phyloP scores from a whole-genome alignment of 2,797 vertebrate genomes.

The Chloroceryle amazona region DNA sequence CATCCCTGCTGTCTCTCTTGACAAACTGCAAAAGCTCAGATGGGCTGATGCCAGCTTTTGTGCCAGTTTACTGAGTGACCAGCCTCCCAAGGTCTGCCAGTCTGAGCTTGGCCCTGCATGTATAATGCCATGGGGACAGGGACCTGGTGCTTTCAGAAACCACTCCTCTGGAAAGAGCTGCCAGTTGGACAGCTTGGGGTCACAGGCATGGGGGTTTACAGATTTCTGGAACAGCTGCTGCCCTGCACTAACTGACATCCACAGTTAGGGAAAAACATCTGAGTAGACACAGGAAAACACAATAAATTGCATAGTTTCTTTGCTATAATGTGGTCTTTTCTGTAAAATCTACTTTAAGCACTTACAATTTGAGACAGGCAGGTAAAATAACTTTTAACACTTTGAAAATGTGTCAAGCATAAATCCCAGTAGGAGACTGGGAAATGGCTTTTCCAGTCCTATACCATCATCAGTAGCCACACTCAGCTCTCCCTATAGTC shows the following conservation, averaged over 20 bases:
- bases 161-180: neutral
- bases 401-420: neutral
- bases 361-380: fast-evolving
- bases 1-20: fast-evolving
- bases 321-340: neutral
- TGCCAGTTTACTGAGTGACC: fast-evolving
- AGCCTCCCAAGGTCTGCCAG: fast-evolving
- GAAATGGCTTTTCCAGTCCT: neutral
- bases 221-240: constrained; percentile 32
- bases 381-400: neutral
- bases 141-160: neutral
- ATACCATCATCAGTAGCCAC: neutral
- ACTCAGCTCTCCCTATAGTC: fast-evolving
- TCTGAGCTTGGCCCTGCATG: neutral
- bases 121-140: neutral
- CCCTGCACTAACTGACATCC: neutral
- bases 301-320: neutral
- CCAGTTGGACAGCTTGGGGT: neutral
- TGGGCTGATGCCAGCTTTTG: neutral
- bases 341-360: neutral
- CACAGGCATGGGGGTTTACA: neutral
- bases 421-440: neutral
- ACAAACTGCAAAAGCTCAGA: neutral
- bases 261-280: neutral
- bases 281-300: neutral